phyloP scores from a whole-genome alignment of 2,888 invertebrate genomes.

The Thalpophila matura region DNA sequence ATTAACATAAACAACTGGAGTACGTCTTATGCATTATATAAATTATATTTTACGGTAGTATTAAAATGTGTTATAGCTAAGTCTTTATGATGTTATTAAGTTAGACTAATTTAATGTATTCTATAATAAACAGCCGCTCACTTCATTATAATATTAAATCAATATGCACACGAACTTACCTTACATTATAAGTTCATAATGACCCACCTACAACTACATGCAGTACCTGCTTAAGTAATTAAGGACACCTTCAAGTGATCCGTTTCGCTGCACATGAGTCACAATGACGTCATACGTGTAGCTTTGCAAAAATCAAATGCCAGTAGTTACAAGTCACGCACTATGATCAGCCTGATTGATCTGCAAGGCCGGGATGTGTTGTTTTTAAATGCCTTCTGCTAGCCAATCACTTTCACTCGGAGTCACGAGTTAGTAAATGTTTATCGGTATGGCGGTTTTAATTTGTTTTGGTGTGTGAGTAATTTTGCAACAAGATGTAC shows the following conservation, averaged over 20 bases:
- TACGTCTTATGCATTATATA: too few species aligned
- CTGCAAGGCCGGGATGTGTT: conserved; percentile 61
- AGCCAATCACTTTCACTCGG: conserved; percentile 57
- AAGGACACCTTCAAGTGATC: conserved; percentile 45
- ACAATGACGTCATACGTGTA: conserved; percentile 43
- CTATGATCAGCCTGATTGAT: conserved; percentile 50
- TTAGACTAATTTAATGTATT: not conserved
- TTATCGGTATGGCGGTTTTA: conserved; percentile 11
- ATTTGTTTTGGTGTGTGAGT: not conserved
- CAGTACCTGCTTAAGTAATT: conserved; percentile 31
- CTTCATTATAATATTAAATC: not conserved
- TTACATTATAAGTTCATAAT: not conserved
- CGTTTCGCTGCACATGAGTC: conserved; percentile 40
- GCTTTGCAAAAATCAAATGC: conserved; percentile 56
- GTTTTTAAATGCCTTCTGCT: conserved; percentile 50
- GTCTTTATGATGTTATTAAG: too few species aligned
- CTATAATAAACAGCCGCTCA: not conserved
- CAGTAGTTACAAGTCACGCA: conserved; percentile 56
- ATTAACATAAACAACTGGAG: too few species aligned
- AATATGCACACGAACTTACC: not conserved
- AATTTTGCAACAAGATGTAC: not conserved
- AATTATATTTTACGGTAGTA: too few species aligned
- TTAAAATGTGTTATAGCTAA: too few species aligned
- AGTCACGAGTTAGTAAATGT: conserved; percentile 52
- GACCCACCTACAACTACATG: not conserved